A percentile compares a stretch with the other conserved stretches of the same genome.
phyloP scores from a whole-genome alignment of 1,140 invertebrate genomes.

The Sinonovacula constricta region DNA sequence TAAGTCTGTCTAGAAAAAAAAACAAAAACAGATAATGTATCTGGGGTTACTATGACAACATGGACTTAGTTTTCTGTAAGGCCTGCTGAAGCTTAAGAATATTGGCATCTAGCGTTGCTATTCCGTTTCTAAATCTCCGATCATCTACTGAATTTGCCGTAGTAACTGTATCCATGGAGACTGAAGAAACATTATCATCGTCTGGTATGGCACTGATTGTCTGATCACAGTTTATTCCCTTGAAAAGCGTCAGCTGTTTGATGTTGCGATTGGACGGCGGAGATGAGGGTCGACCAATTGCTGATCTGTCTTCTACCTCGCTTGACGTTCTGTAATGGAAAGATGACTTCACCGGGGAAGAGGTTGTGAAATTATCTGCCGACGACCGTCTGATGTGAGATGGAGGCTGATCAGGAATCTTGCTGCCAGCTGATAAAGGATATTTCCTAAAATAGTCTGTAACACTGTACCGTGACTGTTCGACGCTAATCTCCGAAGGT shows the following conservation, averaged over 20 bases:
- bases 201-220: conserved; percentile 68
- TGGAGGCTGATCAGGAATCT: conserved; percentile 3
- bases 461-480: conserved; percentile 64
- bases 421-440: conserved; percentile 21
- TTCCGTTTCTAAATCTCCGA: conserved; percentile 62
- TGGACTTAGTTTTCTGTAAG: conserved; percentile 66
- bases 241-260: conserved; percentile 47
- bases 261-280: neutral
- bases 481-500: conserved; percentile 29
- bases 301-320: conserved; percentile 29
- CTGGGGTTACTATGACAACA: too few relatives aligned
- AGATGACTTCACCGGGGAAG: neutral
- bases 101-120: conserved; percentile 69
- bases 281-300: conserved; percentile 36
- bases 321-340: conserved; percentile 17
- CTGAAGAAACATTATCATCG: conserved; percentile 58
- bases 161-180: conserved; percentile 50
- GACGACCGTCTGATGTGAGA: neutral
- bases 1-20: too few relatives aligned
- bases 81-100: conserved; percentile 66
- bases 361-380: neutral
- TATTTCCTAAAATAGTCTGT: conserved; percentile 71
- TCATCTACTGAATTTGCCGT: conserved; percentile 62
- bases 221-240: conserved; percentile 52
- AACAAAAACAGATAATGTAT: too few relatives aligned